Evolutionary conservation across 2,888 invertebrate genomes (phyloP).

Genomic region (Syritta pipiens): DNA sequence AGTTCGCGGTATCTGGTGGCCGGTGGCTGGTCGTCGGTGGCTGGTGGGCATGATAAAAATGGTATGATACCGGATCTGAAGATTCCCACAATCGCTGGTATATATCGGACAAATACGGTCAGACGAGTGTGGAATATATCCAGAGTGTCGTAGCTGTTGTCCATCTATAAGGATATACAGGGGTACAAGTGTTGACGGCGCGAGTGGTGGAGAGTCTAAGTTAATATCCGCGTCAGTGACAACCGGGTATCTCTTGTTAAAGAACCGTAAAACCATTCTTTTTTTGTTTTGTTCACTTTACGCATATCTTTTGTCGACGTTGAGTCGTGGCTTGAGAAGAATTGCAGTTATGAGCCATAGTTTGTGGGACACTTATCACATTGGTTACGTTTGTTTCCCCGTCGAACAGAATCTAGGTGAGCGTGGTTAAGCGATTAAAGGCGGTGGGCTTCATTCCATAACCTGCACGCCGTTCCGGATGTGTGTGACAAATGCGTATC

Average conservation of each 20-base stretch:
- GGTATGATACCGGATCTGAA: slow-evolving; percentile 67
- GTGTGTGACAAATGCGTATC: slow-evolving; percentile 40
- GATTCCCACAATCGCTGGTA: slow-evolving; percentile 68
- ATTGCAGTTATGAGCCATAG: slow-evolving; percentile 55
- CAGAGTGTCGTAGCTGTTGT: slow-evolving; percentile 29
- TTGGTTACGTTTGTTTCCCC: slow-evolving; percentile 60
- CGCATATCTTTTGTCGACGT: slow-evolving; percentile 60
- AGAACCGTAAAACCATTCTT: slow-evolving; percentile 49
- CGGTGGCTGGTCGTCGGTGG: slow-evolving; percentile 8
- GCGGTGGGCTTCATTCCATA: slow-evolving; percentile 40
- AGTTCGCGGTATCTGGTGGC: slow-evolving; percentile 32
- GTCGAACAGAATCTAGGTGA: slow-evolving; percentile 65
- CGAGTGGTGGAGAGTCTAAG: slow-evolving; percentile 42
- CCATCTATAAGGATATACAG: slow-evolving; percentile 55
- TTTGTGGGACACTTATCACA: slow-evolving; percentile 62
- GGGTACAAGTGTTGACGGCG: slow-evolving; percentile 49
- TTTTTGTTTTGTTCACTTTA: slow-evolving; percentile 30
- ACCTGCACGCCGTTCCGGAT: slow-evolving; percentile 53
- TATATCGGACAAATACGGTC: slow-evolving; percentile 60
- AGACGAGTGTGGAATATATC: slow-evolving; percentile 54
- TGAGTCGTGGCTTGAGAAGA: slow-evolving; percentile 38
- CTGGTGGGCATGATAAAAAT: slow-evolving; percentile 45
- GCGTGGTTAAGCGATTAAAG: slow-evolving; percentile 47
- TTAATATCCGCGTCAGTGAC: slow-evolving; percentile 62
- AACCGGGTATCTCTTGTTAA: slow-evolving; percentile 29